Evolutionary conservation across 2,797 vertebrate species (phyloP), one percentile per base, ranked within the genome.

Genomic region (Manis crassicaudata): DNA sequence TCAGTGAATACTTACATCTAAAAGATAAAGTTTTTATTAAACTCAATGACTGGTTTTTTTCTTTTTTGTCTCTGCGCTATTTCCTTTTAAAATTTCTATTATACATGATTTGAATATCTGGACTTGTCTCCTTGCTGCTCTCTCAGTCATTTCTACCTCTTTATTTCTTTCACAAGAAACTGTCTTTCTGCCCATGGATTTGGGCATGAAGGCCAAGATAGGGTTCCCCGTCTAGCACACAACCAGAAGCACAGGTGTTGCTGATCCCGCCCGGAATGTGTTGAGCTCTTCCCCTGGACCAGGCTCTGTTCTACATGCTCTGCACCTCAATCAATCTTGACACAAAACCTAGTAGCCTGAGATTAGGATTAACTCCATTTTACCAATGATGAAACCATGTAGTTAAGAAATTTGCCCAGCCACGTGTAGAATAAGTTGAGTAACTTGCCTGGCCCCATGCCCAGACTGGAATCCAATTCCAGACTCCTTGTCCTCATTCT

Each of bases 81-180:
- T 81, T 92, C 75, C 85, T 82, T 92, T 81, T 60, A 25, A 20
- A 81, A 82, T 65, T 82, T 50, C 32, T 77, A 50, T 50, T 35
- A 12, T 14, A 46, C 50, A 29, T 67, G 40, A 79, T 23, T 84
- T 67, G 29, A 88, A 32, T 93, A 50, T 90, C 86, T 76, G 21
- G 29, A 23, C 37, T 56, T 40, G 29, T 46, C 73, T 54, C 52
- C 21, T 58, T 32, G 7, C 12, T 62, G 5, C 43, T 29, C 23
- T 50, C 63, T 77, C 52, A 29, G n/a, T 43, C 35, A 65, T 70
- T 86, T 27, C 58, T 23, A 88, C 16, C 50, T 58, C 76, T 72
- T 77, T 56, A 63, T 70, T 76, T 29, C 35, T 88, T 95, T 77
- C 52, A 6, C 16, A n/a, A 58, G 83, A 82, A 86, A 79, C 50